phyloP scores from a whole-genome alignment of 64 coral and sea anemone genomes.

The Montipora capricornis region DNA sequence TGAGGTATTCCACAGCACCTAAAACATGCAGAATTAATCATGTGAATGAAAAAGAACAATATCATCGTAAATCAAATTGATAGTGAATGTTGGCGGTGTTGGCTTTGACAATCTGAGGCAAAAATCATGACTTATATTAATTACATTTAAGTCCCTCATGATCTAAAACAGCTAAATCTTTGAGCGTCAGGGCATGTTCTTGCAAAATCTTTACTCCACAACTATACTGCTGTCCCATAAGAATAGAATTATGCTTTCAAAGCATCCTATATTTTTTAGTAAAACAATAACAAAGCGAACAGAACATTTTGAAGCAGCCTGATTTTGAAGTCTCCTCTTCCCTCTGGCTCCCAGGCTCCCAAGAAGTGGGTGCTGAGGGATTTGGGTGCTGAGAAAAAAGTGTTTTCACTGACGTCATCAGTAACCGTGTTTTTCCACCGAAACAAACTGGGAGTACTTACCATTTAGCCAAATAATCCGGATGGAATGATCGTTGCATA shows the following conservation, averaged over 20 bases:
- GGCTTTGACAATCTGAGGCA: too few relatives aligned
- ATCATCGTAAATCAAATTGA: background rate
- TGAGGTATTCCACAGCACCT: conserved; percentile 89
- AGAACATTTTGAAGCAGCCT: background rate
- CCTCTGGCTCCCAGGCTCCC: too few relatives aligned
- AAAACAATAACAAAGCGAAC: background rate
- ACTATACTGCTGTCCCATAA: conserved; percentile 93
- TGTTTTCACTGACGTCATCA: too few relatives aligned
- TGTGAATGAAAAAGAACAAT: background rate
- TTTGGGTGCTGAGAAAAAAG: too few relatives aligned
- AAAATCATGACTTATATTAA: too few relatives aligned
- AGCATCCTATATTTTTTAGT: background rate
- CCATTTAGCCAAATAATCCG: too few relatives aligned
- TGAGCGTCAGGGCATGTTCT: conserved; percentile 77
- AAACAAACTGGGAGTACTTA: too few relatives aligned
- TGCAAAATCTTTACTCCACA: conserved; percentile 82
- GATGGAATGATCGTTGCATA: too few relatives aligned
- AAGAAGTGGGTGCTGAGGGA: too few relatives aligned
- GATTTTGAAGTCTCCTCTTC: too few relatives aligned
- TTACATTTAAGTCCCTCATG: conserved; percentile 79
- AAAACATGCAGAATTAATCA: conserved; percentile 14
- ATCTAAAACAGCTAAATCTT: conserved; percentile 80
- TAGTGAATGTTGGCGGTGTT: too few relatives aligned
- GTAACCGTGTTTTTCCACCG: too few relatives aligned
- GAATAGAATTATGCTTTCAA: background rate